phyloP scores from a whole-genome alignment of 2,888 invertebrate species.

The Horisme vitalbata region DNA sequence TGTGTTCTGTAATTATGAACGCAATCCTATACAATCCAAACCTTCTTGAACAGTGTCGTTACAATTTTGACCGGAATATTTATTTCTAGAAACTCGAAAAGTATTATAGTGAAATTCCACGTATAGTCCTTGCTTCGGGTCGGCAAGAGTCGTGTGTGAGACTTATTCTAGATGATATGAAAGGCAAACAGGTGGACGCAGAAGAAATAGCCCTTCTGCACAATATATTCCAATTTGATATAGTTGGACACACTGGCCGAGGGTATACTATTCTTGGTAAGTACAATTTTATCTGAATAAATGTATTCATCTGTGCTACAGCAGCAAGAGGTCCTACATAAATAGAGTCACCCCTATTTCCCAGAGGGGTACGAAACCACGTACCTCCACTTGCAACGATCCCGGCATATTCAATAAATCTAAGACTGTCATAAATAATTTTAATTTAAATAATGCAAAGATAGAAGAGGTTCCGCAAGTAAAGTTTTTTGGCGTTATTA shows the following conservation, averaged over 20 bases:
- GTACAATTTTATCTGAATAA: slow-evolving; percentile 4
- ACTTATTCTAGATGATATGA: slow-evolving; percentile 56
- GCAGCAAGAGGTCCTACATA: no score
- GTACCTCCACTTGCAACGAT: no score
- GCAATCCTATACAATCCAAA: no score
- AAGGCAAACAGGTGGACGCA: slow-evolving; percentile 59
- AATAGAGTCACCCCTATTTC: no score
- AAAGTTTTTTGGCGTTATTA: no score
- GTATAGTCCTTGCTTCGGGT: slow-evolving; percentile 80
- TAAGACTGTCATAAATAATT: no score
- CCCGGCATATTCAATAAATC: no score
- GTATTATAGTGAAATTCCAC: slow-evolving; percentile 58
- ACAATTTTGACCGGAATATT: not conserved
- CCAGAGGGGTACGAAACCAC: no score
- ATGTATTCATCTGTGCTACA: no score
- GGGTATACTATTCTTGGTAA: slow-evolving; percentile 82
- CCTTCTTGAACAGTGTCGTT: not conserved
- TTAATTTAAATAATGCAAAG: no score
- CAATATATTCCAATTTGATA: slow-evolving; percentile 69
- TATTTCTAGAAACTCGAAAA: slow-evolving; percentile 44
- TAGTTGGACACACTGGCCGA: slow-evolving; percentile 84
- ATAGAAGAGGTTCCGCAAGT: no score
- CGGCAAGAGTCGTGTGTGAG: slow-evolving; percentile 74
- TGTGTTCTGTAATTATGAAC: no score
- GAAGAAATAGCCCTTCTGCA: slow-evolving; percentile 77